Base-by-base conservation (phyloP, 2,888 invertebrate species). In the Sabellastarte sp. region DNA sequence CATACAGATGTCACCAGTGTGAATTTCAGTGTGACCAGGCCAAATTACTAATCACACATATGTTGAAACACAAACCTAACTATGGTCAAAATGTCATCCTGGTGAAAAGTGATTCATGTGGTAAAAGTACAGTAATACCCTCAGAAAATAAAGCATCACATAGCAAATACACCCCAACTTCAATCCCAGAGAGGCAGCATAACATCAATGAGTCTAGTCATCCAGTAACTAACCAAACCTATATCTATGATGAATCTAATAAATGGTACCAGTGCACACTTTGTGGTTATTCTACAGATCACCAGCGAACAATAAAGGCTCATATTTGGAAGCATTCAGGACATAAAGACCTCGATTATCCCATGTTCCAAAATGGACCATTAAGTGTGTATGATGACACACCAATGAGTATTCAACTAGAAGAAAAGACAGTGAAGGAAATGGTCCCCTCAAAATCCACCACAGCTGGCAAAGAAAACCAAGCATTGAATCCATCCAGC, bases 321-420 rank as follows among this genome's bases (percentile, higher is more conserved):
- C 82, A 82, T 64, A 78, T 81, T 31, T 82, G 82, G 82, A 82
- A 80, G 65, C 82, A 82, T 66, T 80, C 80, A 1, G 82, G 82
- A 3, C 77, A 81, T 63, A 74, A 79, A 62, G 74, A 79, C 50
- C 74, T 82, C 3, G 76, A 79, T 63, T 82, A 82, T 63, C 82
- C 82, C 0, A 81, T 79, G 73, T 82, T 82, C 72, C 77, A 79
- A 64, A 81, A 80, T 73, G 81, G 81, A 0, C 80, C 80, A 1
- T 63, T 80, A 2, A 80, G 80, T 66, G 72, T 80, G 51, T 80
- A 80, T 67, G 80, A 80, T 32, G 67, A 63, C 57, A 66, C 63
- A 1, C 67, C 67, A 26, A n/a, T n/a, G n/a, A n/a, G n/a, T n/a
- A n/a, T n/a, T n/a, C n/a, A n/a, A n/a, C n/a, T n/a, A n/a, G n/a